Evolutionary conservation across 2,797 vertebrate genomes (phyloP).

Genomic region (Gobionotothen gibberifrons): DNA sequence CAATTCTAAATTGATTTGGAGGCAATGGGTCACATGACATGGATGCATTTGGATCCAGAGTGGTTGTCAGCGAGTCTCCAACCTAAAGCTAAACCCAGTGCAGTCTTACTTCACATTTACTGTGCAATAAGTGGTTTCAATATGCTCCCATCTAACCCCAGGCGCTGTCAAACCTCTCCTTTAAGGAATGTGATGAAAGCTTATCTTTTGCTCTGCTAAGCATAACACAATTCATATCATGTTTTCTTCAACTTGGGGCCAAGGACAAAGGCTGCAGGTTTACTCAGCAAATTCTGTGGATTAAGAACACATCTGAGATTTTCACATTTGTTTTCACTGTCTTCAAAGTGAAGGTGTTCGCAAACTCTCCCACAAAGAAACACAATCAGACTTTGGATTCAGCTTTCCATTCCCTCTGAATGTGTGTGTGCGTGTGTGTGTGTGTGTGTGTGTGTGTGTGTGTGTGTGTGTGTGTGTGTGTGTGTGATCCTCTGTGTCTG

Average conservation of each 20-base stretch:
- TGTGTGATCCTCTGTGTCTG: background rate
- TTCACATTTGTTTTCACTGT: conserved; percentile 59
- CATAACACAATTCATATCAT: conserved; percentile 23
- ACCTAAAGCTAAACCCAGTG: background rate
- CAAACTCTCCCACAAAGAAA: conserved; percentile 55
- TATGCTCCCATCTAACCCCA: background rate
- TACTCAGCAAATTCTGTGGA: conserved; percentile 41
- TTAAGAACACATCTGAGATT: conserved; percentile 57
- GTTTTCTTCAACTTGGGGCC: conserved; percentile 18
- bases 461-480: background rate
- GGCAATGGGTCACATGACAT: no score
- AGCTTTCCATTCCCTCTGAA: conserved; percentile 38
- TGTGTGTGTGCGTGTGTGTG: background rate
- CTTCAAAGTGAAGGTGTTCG: conserved; percentile 52
- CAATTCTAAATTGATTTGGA: no score
- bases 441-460: background rate
- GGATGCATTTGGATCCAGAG: no score
- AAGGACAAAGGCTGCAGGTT: conserved; percentile 33
- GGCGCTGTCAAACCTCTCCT: background rate
- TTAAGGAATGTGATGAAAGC: conserved; percentile 20
- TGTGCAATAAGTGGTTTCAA: background rate
- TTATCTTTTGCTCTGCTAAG: conserved; percentile 29
- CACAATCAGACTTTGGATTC: conserved; percentile 46
- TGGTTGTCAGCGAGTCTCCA: background rate
- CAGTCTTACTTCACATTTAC: background rate